Base-by-base conservation (phyloP, 2,888 invertebrate genomes). In the Yponomeuta sedellus region DNA sequence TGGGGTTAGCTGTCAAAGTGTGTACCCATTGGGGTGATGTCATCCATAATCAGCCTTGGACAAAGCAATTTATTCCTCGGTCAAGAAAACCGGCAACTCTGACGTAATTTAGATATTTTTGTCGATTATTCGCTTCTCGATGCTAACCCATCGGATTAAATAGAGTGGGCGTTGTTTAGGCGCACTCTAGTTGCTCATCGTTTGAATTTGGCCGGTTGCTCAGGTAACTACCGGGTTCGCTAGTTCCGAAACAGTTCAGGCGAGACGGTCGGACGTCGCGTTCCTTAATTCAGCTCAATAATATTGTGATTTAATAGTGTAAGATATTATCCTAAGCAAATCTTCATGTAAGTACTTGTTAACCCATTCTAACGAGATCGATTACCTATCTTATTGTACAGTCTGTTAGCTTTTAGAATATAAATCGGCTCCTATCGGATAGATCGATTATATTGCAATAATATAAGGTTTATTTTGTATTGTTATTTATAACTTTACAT, bases 91-190 rank as follows among this genome's bases (percentile, higher is more conserved):
- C 28, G 61, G 22, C n/a, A 58, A 20, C 20, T 61, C 70, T 85
- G 80, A 83, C 86, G 83, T 85, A 82, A 86, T 66, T 67, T 5
- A 69, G 71, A 73, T 86, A 86, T 86, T 86, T 85, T 81, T 67
- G 85, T 82, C 77, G 78, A 81, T 81, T 83, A 77, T 76, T 75
- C 73, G 77, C 69, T 69, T 71, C 69, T 67, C 64, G 57, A 4
- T 64, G 61, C 61, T 67, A 74, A 10, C 64, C 75, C 68, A 68
- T 70, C 62, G 68, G 76, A 68, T 76, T 69, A n/a, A 71, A 76
- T 67, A 20, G 19, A 10, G 64, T 66, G 64, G 66, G 67, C 64
- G 28, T 56, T 40, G n/a, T 56, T n/a, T 34, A 39, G 57, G 58
- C 34, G 56, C 61, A 39, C 56, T 28, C 52, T n/a, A 64, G 19